Conservation (phyloP, 2,113 vertebrate genomes). For the Mastomys coucha region DNA sequence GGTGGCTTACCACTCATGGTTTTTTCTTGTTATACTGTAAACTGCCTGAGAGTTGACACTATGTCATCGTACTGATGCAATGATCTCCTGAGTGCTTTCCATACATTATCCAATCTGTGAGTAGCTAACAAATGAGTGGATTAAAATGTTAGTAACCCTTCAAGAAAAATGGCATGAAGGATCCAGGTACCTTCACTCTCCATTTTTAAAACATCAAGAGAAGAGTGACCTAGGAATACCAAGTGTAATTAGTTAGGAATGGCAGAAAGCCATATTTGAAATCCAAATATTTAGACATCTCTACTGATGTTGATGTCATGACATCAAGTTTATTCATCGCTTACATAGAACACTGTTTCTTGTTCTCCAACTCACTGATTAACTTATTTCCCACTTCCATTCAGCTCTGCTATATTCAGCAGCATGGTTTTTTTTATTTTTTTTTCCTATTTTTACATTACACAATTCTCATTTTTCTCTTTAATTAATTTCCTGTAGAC, state of each 20-base stretch:
- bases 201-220: background rate
- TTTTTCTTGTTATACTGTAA: background rate
- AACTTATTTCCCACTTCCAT: background rate
- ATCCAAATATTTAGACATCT: background rate
- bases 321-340: background rate
- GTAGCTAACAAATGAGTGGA: background rate
- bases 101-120: background rate
- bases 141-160: background rate
- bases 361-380: background rate
- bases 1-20: too few species aligned
- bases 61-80: background rate
- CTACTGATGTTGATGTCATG: background rate
- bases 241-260: background rate
- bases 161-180: background rate
- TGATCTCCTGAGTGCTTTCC: background rate
- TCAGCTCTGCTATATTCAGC: background rate
- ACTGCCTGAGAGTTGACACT: background rate
- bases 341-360: background rate
- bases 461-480: background rate
- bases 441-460: background rate
- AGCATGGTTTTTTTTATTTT: background rate
- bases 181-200: background rate
- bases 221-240: background rate
- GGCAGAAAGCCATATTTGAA: background rate
- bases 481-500: background rate